Evolutionary conservation across 2,113 vertebrate species (phyloP).

Genomic region (Odocoileus virginianus): DNA sequence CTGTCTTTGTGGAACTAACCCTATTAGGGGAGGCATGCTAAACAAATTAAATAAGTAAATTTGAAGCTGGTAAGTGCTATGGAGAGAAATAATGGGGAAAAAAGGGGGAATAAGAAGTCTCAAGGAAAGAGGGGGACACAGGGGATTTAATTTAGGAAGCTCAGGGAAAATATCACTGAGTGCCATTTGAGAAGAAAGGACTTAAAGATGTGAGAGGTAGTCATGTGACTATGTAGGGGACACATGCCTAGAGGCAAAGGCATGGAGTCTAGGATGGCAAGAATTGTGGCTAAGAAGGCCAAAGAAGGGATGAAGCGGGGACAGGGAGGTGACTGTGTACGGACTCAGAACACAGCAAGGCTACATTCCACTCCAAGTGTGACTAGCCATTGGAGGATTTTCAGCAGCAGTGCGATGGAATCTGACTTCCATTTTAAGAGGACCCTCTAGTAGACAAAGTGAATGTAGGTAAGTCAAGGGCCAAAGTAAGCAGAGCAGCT

Average conservation of each 20-base stretch:
- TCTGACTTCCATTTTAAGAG: not conserved
- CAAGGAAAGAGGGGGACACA: not conserved
- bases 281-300: not conserved
- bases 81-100: not conserved
- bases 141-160: not conserved
- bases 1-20: not conserved
- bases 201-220: not conserved
- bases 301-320: not conserved
- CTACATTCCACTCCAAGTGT: not conserved
- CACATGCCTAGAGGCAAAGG: not conserved
- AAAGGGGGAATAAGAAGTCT: not conserved
- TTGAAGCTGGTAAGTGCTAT: not conserved
- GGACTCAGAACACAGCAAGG: not conserved
- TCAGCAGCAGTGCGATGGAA: not conserved
- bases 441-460: not conserved
- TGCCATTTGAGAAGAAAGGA: not conserved
- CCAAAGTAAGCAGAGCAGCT: not conserved
- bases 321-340: not conserved
- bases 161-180: not conserved
- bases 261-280: not conserved
- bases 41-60: not conserved
- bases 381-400: not conserved
- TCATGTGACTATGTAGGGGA: not conserved
- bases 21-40: not conserved
- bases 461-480: not conserved